These are phyloP conservation scores for Dynastes maya DNA, from an alignment of 2,888 invertebrate genomes.

Conservation along the genomic window DNA sequence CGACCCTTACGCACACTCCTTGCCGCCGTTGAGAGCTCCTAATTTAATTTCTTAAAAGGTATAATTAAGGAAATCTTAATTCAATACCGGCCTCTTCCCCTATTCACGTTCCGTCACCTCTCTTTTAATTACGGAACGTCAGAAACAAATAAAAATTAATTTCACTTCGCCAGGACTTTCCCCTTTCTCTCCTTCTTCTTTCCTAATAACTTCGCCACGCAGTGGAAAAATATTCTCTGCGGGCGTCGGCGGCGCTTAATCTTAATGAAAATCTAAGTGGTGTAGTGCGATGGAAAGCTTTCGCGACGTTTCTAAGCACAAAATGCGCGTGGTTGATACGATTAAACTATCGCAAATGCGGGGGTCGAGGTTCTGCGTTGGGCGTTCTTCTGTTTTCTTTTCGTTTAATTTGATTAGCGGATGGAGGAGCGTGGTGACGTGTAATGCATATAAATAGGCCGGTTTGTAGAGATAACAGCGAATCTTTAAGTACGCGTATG, in stretches of 20 bases:
- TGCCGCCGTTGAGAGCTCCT: neutral
- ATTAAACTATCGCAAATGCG: neutral
- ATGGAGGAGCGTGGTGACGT: neutral
- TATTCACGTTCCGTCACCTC: conserved; percentile 22
- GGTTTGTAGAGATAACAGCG: too few relatives aligned
- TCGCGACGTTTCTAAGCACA: neutral
- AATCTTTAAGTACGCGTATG: too few relatives aligned
- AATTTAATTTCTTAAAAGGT: conserved; percentile 33
- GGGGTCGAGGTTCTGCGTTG: neutral
- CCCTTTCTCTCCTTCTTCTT: neutral
- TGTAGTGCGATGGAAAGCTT: neutral
- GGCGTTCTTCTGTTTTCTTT: neutral
- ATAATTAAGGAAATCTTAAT: conserved; percentile 30
- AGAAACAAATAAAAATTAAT: conserved; percentile 29
- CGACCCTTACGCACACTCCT: neutral
- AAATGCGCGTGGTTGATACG: neutral
- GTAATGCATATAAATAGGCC: neutral
- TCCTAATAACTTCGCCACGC: conserved; percentile 2
- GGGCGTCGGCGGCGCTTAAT: neutral
- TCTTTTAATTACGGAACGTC: conserved; percentile 30
- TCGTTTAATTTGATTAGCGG: neutral
- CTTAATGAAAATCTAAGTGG: conserved; percentile 17
- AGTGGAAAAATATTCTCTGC: neutral
- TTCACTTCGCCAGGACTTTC: neutral
- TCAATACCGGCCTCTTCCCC: conserved; percentile 5